Evolutionary conservation across 2,888 invertebrate genomes (phyloP).

Genomic region (Plebejus melissa): DNA sequence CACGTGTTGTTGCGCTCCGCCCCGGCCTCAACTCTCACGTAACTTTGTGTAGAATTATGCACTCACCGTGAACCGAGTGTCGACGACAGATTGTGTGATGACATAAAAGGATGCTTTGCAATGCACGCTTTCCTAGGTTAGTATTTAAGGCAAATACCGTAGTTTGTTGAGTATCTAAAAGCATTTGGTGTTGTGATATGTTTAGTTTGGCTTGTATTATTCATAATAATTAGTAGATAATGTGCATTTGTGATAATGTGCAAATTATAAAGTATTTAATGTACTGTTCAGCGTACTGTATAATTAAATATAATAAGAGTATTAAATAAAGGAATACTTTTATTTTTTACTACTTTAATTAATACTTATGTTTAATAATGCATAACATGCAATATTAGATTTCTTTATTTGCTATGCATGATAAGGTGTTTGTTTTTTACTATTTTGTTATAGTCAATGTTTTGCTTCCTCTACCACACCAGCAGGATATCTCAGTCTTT

Average conservation of each 20-base stretch:
- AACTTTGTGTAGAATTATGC: slow-evolving; percentile 23
- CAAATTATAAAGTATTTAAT: too few relatives aligned
- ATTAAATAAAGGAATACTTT: too few relatives aligned
- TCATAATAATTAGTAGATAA: not conserved
- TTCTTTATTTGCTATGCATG: too few relatives aligned
- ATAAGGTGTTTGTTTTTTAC: too few relatives aligned
- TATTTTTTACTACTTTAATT: too few relatives aligned
- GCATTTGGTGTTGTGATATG: not conserved
- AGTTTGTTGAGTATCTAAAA: not conserved
- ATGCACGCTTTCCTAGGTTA: slow-evolving; percentile 8
- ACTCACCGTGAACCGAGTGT: not conserved
- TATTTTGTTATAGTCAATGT: too few relatives aligned
- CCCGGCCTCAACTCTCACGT: slow-evolving; percentile 35
- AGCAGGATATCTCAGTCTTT: not conserved
- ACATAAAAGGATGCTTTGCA: slow-evolving; percentile 10
- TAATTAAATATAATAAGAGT: too few relatives aligned
- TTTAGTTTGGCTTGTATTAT: not conserved
- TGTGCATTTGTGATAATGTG: not conserved
- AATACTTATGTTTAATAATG: too few relatives aligned
- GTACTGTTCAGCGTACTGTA: too few relatives aligned
- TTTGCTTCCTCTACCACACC: too few relatives aligned
- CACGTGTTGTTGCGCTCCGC: slow-evolving; percentile 35
- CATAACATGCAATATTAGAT: too few relatives aligned
- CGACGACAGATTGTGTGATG: slow-evolving; percentile 18
- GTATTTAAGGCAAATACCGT: not conserved